Conservation (phyloP, 1,140 invertebrate species). For the Procambarus clarkii region DNA sequence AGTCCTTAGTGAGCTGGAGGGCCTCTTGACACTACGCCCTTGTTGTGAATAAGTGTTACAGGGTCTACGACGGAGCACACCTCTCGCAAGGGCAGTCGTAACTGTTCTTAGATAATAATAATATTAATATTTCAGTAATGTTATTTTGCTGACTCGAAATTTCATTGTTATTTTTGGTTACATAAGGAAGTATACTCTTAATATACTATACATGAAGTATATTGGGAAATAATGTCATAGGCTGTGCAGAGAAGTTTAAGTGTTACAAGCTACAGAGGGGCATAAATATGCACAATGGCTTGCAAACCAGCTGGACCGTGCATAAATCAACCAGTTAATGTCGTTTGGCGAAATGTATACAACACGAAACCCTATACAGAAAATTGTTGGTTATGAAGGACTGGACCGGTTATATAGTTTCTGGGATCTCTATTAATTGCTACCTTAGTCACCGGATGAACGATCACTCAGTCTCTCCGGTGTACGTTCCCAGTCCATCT, state of each 20-base stretch:
- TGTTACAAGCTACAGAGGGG: too few species aligned
- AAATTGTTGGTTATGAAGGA: conserved; percentile 34
- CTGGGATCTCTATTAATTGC: conserved; percentile 43
- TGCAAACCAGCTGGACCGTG: not conserved
- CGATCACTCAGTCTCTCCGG: conserved; percentile 7
- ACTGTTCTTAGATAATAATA: too few species aligned
- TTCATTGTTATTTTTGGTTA: too few species aligned
- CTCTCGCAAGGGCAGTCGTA: too few species aligned
- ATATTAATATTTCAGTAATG: too few species aligned
- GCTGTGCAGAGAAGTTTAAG: too few species aligned
- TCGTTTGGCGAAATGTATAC: conserved; percentile 32
- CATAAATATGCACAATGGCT: not conserved
- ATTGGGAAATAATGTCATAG: too few species aligned
- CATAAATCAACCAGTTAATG: conserved; percentile 46
- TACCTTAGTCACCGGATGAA: conserved; percentile 8
- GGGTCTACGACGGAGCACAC: too few species aligned
- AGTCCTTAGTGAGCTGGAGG: conserved; percentile 36
- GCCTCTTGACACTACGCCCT: conserved; percentile 28
- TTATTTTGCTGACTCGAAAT: too few species aligned
- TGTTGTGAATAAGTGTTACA: conserved; percentile 21
- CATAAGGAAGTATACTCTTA: too few species aligned
- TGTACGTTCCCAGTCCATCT: conserved; percentile 33
- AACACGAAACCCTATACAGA: conserved; percentile 47
- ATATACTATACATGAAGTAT: too few species aligned
- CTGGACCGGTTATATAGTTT: conserved; percentile 44